phyloP scores from a whole-genome alignment of 2,888 invertebrate genomes.

The Idaea aversata region DNA sequence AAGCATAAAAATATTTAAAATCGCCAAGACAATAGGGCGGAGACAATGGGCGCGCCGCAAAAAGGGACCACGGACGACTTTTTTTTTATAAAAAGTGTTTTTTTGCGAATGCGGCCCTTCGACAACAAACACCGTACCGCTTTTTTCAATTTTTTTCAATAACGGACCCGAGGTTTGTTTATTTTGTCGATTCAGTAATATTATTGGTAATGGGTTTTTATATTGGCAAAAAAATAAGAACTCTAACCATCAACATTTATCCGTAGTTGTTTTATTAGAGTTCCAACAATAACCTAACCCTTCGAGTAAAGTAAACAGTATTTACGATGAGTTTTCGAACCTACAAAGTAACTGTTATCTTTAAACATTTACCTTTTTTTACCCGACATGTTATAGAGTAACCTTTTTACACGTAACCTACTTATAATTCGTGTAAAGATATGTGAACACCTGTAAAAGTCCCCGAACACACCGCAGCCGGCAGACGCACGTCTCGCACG shows the following conservation, averaged over 20 bases:
- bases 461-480: conserved; percentile 23
- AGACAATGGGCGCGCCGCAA: conserved; percentile 74
- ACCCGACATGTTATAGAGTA: too few species aligned
- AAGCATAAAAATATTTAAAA: conserved; percentile 79
- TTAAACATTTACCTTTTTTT: not conserved
- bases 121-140: conserved; percentile 71
- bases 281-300: conserved; percentile 2
- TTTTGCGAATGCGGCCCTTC: conserved; percentile 66
- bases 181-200: conserved; percentile 58
- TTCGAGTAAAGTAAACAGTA: conserved; percentile 15
- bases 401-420: conserved; percentile 2
- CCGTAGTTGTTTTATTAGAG: conserved; percentile 9
- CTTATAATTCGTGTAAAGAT: conserved; percentile 18
- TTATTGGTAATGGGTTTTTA: conserved; percentile 60
- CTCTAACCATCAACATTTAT: conserved; percentile 25
- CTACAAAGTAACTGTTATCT: not conserved
- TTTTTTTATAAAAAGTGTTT: conserved; percentile 61
- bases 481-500: conserved; percentile 33
- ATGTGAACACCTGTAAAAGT: conserved; percentile 27
- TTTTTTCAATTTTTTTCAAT: conserved; percentile 62
- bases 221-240: conserved; percentile 34
- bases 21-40: conserved; percentile 72
- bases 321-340: conserved; percentile 4
- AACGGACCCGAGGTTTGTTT: conserved; percentile 72
- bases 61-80: conserved; percentile 56